Evolutionary conservation across 2,888 invertebrate genomes (phyloP), one percentile per base, ranked within the genome.

Genomic region (Andrena haemorrhoa): DNA sequence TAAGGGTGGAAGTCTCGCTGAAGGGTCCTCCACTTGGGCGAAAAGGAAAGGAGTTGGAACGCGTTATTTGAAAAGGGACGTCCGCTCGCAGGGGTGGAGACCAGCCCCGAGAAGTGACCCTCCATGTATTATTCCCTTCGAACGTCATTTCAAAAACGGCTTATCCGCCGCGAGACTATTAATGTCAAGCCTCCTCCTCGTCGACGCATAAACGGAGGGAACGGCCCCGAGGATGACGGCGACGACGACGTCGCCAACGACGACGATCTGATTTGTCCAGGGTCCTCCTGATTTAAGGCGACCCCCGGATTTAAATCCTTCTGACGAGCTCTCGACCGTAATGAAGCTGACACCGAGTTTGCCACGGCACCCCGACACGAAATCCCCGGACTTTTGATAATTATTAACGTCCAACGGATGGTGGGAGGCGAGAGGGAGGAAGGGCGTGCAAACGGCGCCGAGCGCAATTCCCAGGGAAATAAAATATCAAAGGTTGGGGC

Each of bases 111-210:
- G 75, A 84, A 90, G 85, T 90, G 89, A 89, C 89, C 87, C 89
- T 90, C 86, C 82, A 89, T 83, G 88, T 89, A 88, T 88, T 89
- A 89, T 89, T 91, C 88, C 85, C 87, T 87, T 86, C 87, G 88
- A 88, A 86, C 87, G 86, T 84, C 89, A 87, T 89, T 87, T 90
- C 84, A 76, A 86, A 87, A 89, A 89, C 86, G 89, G 86, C 88
- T 89, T 87, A 89, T 89, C 86, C 86, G 84, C 84, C 86, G 82
- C 86, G 84, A 86, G 82, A 83, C 87, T 89, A 88, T 89, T 89
- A 89, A 89, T 88, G 86, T 85, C 85, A 89, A 83, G 79, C 69
- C 83, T 82, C 74, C 83, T 83, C 68, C 63, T 85, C 79, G 86
- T 87, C 83, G 87, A 84, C 83, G 84, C 88, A 75, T 84, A 84